A percentile compares a stretch with the other conserved stretches of the same genome.
phyloP scores from a whole-genome alignment of 2,797 vertebrate genomes.

The Chelmon rostratus region DNA sequence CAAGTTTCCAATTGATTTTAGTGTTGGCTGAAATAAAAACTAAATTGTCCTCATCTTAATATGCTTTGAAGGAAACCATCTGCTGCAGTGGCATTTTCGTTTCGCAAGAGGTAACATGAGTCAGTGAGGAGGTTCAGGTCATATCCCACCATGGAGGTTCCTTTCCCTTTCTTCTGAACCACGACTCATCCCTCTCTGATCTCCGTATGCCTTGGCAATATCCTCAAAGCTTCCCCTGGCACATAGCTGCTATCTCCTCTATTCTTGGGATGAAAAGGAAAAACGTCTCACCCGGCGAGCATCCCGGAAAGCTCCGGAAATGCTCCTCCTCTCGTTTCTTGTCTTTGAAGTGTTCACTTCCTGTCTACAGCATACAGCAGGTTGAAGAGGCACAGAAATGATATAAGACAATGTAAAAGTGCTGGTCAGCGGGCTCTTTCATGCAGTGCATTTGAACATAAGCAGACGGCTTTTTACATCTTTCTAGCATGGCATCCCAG shows the following conservation, averaged over 20 bases:
- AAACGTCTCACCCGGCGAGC: conserved; percentile 62
- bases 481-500: background rate
- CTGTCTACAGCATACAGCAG: conserved; percentile 44
- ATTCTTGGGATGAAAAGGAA: conserved; percentile 75
- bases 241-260: conserved; percentile 59
- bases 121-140: conserved; percentile 59
- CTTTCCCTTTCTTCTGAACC: conserved; percentile 63
- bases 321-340: conserved; percentile 49
- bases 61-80: conserved; percentile 37
- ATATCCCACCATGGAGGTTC: conserved; percentile 71
- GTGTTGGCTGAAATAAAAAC: background rate
- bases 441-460: conserved; percentile 16
- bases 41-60: conserved; percentile 7
- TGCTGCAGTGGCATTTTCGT: conserved; percentile 54
- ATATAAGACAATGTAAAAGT: conserved; percentile 42
- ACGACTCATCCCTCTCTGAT: conserved; percentile 65
- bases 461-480: background rate
- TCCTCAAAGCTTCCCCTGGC: conserved; percentile 74
- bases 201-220: conserved; percentile 71
- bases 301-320: conserved; percentile 66
- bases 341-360: conserved; percentile 76
- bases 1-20: background rate
- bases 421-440: conserved; percentile 56
- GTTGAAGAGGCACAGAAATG: conserved; percentile 30
- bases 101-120: conserved; percentile 49